Percentiles rank a stretch among this genome's conserved stretches.
phyloP scores from a whole-genome alignment of 2,888 invertebrate species.

The Brachypalpus laphriformis region DNA sequence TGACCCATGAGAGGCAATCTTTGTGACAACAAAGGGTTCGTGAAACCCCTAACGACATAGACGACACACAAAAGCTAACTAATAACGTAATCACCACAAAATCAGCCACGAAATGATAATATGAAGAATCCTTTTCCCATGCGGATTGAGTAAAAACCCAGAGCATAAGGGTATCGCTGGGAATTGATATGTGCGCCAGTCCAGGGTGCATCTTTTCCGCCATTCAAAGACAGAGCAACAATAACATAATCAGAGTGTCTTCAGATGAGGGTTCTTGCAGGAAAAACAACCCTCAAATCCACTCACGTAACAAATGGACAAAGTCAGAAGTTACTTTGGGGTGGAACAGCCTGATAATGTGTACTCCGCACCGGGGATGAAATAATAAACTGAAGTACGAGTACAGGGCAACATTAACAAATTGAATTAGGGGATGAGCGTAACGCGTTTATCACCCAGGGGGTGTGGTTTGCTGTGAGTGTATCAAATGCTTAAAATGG shows the following conservation, averaged over 20 bases:
- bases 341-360: background rate
- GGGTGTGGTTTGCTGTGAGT: constrained; percentile 66
- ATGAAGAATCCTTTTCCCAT: constrained; percentile 63
- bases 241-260: constrained; percentile 65
- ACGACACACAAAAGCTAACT: constrained; percentile 67
- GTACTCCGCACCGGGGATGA: background rate
- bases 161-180: constrained; percentile 26
- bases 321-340: background rate
- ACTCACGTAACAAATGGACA: too few species aligned
- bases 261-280: constrained; percentile 31
- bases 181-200: constrained; percentile 57
- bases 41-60: constrained; percentile 23
- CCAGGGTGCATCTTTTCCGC: constrained; percentile 19
- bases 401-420: constrained; percentile 28
- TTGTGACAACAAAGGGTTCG: constrained; percentile 47
- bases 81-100: constrained; percentile 72
- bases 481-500: constrained; percentile 60
- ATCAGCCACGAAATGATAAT: constrained; percentile 47
- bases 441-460: constrained; percentile 7
- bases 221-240: constrained; percentile 35
- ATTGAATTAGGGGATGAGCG: constrained; percentile 50
- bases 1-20: constrained; percentile 39
- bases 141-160: constrained; percentile 54
- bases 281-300: constrained; percentile 36
- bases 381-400: constrained; percentile 5